Evolutionary conservation across 2,888 invertebrate genomes (phyloP).

Genomic region (Mythimna ferrago): DNA sequence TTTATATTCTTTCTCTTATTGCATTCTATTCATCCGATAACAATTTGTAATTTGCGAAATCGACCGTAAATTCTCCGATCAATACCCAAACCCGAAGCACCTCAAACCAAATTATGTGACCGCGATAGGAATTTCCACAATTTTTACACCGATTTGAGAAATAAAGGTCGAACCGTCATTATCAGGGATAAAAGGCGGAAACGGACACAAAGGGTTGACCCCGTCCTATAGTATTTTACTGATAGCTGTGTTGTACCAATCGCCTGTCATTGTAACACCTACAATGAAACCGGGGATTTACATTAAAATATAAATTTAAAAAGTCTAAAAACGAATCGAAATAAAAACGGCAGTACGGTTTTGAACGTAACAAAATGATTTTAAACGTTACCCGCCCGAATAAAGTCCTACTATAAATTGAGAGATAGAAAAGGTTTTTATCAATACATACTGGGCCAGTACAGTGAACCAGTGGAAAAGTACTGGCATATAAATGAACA

Average conservation of each 20-base stretch:
- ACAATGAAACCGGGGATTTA: constrained; percentile 37
- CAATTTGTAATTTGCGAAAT: constrained; percentile 22
- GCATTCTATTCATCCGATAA: not conserved
- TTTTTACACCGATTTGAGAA: constrained; percentile 69
- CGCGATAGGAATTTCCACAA: constrained; percentile 63
- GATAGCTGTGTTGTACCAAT: constrained; percentile 54
- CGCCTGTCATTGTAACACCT: constrained; percentile 50
- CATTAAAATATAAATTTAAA: constrained; percentile 46
- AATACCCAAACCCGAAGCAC: constrained; percentile 29
- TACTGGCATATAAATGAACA: constrained; percentile 53
- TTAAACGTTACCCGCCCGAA: constrained; percentile 43
- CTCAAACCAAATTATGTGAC: constrained; percentile 59
- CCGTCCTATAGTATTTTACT: constrained; percentile 65
- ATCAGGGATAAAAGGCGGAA: constrained; percentile 73
- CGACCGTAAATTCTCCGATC: constrained; percentile 17
- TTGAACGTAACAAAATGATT: constrained; percentile 55
- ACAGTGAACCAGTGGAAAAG: constrained; percentile 21
- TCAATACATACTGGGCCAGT: constrained; percentile 29
- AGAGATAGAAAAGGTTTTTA: constrained; percentile 55
- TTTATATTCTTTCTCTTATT: not conserved
- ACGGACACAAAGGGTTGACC: constrained; percentile 69
- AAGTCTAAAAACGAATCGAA: constrained; percentile 36
- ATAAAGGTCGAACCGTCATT: constrained; percentile 76
- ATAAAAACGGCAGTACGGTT: constrained; percentile 41
- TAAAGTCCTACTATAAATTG: constrained; percentile 52